A percentile compares a stretch with the other conserved stretches of the same genome.
Evolutionary conservation across 2,797 vertebrate genomes (phyloP).

Genomic region (Myotis vivesi): DNA sequence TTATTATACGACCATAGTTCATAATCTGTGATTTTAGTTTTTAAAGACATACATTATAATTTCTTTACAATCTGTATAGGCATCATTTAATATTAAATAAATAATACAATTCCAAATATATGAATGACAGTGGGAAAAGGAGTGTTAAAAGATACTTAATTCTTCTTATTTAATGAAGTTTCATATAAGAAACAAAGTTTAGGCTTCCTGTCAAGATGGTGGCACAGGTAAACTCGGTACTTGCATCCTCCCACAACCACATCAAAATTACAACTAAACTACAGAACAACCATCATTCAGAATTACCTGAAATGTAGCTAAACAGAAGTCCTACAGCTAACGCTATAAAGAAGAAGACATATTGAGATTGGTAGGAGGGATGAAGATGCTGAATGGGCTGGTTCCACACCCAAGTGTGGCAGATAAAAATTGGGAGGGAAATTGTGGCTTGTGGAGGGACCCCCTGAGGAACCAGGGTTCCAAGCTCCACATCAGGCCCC

Average conservation of each 20-base stretch:
- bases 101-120: not conserved
- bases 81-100: not conserved
- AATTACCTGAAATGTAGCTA: not conserved
- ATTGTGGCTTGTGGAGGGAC: not conserved
- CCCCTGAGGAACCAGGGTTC: not conserved
- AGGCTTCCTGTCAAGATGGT: not conserved
- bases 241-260: not conserved
- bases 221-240: not conserved
- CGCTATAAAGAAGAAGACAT: not conserved
- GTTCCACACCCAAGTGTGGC: not conserved
- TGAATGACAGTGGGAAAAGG: not conserved
- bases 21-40: not conserved
- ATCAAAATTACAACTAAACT: not conserved
- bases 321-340: not conserved
- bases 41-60: not conserved
- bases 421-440: not conserved
- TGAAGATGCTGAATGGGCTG: not conserved
- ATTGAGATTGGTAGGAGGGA: not conserved
- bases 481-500: not conserved
- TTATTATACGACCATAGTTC: not conserved
- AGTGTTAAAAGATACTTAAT: not conserved
- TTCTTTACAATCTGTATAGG: not conserved
- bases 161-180: not conserved
- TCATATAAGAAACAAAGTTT: not conserved
- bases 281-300: not conserved